Evolutionary conservation across 2,797 vertebrate species (phyloP), one percentile per base, ranked within the genome.

Genomic region (Microctenopoma stevenorrisi): DNA sequence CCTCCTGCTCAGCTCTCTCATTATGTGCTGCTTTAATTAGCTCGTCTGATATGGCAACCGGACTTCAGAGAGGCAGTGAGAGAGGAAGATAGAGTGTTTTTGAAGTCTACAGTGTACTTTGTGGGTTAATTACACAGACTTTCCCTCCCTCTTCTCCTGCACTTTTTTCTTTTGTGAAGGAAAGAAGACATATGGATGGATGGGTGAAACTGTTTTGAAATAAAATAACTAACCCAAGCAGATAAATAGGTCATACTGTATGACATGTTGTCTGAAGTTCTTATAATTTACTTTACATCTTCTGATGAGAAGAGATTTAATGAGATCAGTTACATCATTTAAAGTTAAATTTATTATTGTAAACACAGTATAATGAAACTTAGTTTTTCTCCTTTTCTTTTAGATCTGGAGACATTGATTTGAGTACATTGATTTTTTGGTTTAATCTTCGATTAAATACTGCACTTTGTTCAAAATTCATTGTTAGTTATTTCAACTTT

Each of bases 21-120:
- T 91, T 91, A 89, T 72, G 69, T 26, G 80, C 76, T 14, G 74
- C 79, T 82, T 86, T 90, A 91, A 91, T 91, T 89, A 89, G 86
- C 68, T 54, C 28, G 37, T 86, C 80, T 88, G 86, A 89, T 89
- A 66, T 52, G 35, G 75, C 69, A 80, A 64, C 81, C 30, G 88
- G 87, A 88, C 88, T 88, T 91, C 87, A 90, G 88, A 90, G 86
- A 80, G 82, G 75, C 53, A 13, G 74, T 18, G 9, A 79, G 74
- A 53, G 66, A 64, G 74, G 64, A 66, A 82, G 86, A 89, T 68
- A 4, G 75, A 72, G 64, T 65, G 53, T 57, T 73, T 83, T 80
- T 89, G 72, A 88, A 86, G 85, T 82, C 43, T 26, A 74, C 81
- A 57, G 80, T 65, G 58, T 67, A 82, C 68, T 83, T 88, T 84